These are phyloP conservation scores for Mesitornis unicolor DNA, from an alignment of 2,113 vertebrate species.

Conservation along the genomic window DNA sequence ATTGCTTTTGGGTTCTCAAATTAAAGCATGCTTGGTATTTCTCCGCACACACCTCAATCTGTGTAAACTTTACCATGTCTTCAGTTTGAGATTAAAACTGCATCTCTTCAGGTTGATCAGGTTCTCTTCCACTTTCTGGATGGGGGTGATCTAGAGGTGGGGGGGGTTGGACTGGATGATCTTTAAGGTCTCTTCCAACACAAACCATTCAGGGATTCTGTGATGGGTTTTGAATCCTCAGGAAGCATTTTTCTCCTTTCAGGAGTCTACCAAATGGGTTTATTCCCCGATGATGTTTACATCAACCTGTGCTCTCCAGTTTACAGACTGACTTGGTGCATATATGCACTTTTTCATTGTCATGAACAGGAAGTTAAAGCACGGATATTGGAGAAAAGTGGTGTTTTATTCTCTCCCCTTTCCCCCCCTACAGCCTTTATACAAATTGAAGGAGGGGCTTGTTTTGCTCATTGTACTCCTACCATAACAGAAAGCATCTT, in stretches of 20 bases:
- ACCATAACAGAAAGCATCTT: neutral
- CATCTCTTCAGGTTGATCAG: neutral
- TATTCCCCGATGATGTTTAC: neutral
- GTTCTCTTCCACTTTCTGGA: neutral
- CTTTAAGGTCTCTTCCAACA: no score
- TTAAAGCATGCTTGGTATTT: neutral
- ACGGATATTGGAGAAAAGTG: neutral
- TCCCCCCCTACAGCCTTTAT: no score
- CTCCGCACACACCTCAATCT: accelerated
- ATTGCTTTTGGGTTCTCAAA: neutral
- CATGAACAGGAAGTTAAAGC: neutral
- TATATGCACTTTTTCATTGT: neutral
- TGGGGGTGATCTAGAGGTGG: no score
- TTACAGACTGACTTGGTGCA: neutral
- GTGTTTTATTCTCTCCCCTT: neutral
- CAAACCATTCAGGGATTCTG: no score
- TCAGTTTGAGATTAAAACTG: neutral
- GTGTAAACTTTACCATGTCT: neutral
- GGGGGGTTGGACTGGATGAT: no score
- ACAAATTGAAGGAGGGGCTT: neutral
- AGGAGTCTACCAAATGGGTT: neutral
- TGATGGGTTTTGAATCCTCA: no score
- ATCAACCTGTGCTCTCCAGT: neutral
- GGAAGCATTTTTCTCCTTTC: neutral
- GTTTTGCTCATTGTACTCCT: neutral